These are phyloP conservation scores for Polypterus senegalus DNA, from an alignment of 2,113 vertebrate genomes.

Conservation along the genomic window DNA sequence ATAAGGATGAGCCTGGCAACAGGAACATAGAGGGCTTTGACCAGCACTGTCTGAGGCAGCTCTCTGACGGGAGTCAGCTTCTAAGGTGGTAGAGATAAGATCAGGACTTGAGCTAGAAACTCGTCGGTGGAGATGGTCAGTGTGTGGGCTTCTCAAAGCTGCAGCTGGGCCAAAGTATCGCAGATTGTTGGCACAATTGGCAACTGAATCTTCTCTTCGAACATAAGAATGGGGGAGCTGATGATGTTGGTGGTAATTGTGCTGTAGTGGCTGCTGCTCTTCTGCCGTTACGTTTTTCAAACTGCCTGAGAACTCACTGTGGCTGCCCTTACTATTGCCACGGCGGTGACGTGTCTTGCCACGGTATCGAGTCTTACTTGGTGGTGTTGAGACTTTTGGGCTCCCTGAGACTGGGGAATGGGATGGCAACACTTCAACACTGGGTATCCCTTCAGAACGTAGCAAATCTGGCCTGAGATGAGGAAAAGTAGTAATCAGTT, in stretches of 20 bases:
- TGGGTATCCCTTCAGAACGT: constrained; percentile 82
- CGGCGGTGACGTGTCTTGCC: constrained; percentile 90
- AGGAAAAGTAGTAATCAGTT: background rate
- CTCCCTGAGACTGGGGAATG: constrained; percentile 79
- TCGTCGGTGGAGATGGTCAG: constrained; percentile 74
- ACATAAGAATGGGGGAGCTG: constrained; percentile 46
- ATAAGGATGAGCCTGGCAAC: constrained; percentile 63
- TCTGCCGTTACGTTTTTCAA: constrained; percentile 57
- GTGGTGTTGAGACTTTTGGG: constrained; percentile 74
- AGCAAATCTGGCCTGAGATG: constrained; percentile 74
- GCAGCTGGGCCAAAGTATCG: constrained; percentile 92
- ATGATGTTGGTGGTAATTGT: constrained; percentile 27
- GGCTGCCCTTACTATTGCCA: constrained; percentile 88
- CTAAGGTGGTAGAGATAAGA: constrained; percentile 75
- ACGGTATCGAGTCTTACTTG: constrained; percentile 76
- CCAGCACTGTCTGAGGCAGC: constrained; percentile 27
- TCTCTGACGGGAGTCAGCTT: constrained; percentile 56
- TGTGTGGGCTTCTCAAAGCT: constrained; percentile 83
- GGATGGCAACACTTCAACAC: constrained; percentile 56
- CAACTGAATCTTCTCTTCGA: constrained; percentile 67
- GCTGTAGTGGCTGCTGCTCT: constrained; percentile 42
- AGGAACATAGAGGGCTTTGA: constrained; percentile 49
- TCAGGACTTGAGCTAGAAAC: constrained; percentile 78
- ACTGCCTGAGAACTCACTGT: constrained; percentile 68
- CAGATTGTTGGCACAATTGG: constrained; percentile 82